phyloP scores from a whole-genome alignment of 2,113 vertebrate genomes.

The Castor canadensis region DNA sequence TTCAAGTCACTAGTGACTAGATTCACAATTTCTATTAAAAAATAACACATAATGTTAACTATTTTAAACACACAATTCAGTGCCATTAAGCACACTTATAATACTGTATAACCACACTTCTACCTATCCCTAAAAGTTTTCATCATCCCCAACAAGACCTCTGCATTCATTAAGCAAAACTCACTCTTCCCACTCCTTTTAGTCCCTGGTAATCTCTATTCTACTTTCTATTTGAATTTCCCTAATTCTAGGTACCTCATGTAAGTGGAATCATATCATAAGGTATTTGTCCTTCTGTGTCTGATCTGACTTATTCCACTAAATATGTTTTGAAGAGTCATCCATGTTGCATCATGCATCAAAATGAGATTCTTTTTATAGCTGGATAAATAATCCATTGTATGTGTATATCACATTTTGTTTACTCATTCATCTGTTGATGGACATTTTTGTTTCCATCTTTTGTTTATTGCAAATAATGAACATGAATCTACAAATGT shows the following conservation, averaged over 20 bases:
- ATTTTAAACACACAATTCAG: neutral
- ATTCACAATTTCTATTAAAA: neutral
- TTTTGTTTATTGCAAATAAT: neutral
- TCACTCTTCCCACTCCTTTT: neutral
- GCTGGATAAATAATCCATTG: neutral
- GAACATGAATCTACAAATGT: neutral
- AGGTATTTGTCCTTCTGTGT: neutral
- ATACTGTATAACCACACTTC: neutral
- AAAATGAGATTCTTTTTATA: neutral
- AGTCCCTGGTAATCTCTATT: neutral
- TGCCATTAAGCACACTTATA: neutral
- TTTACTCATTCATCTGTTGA: neutral
- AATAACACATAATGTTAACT: neutral
- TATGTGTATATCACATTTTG: neutral
- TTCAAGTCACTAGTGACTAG: neutral
- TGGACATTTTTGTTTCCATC: neutral
- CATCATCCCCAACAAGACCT: neutral
- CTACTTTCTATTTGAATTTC: neutral
- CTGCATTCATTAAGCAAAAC: neutral
- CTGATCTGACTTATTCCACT: neutral
- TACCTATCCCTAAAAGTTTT: neutral
- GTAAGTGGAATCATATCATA: neutral
- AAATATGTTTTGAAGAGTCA: neutral
- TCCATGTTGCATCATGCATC: neutral
- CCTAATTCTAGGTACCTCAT: neutral